Base-by-base conservation (phyloP, 2,113 vertebrate genomes). In the Garra rufa region DNA sequence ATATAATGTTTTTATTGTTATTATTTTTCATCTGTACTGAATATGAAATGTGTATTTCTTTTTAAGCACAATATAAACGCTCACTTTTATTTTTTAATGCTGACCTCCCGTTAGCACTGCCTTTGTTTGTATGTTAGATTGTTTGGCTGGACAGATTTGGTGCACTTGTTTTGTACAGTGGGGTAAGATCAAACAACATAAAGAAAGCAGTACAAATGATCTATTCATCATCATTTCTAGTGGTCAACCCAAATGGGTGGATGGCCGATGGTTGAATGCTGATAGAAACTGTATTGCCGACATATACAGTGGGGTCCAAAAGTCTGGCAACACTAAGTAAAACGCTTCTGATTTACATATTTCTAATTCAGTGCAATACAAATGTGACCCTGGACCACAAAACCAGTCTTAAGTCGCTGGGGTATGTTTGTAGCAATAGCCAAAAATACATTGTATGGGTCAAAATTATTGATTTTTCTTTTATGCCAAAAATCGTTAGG, bases 1-100 rank as follows among this genome's bases (percentile, higher is more conserved):
- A 95, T 95, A 91, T 92, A 89, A 81, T 93, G 92, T 91, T 92
- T 90, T 84, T 91, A 77, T 91, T 85, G 44, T 82, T 91, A 89
- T 48, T 67, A 89, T 21, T 84, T 90, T 89, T 93, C 88, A 91
- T 88, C 84, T 89, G 89, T 91, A 92, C 88, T 91, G 91, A 93
- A 85, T 92, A 92, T 92, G 89, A 87, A 90, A 91, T 89, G 87
- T 93, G 86, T 93, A 85, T 89, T 75, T 83, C 80, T 87, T 82
- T 89, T 91, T 86, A 93, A 94, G 92, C 92, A 94, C 93, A 94
- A 92, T 92, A 92, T 88, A 76, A 74, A 65, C 44, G 44, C 34
- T 63, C 63, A 57, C 43, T 30, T 67, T 61, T 77, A 21, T 70
- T 70, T 57, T 59, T 71, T 59, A 34, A 79, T n/a, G 50, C 69